Conservation (phyloP, 2,113 vertebrate genomes). For the Sebastes schlegelii region DNA sequence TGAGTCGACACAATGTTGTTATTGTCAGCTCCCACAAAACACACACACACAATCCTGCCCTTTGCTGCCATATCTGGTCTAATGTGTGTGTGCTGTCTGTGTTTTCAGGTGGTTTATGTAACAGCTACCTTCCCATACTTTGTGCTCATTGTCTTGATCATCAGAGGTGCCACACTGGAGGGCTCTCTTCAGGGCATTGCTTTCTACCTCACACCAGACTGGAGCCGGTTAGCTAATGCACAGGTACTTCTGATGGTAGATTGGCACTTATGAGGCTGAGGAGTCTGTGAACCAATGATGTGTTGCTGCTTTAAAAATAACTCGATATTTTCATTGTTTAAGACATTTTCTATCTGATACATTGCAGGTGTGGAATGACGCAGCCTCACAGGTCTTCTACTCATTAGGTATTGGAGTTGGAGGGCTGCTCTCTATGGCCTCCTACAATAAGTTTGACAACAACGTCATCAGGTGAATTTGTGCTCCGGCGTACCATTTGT, state of each 20-base stretch:
- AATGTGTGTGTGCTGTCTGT: conserved; percentile 21
- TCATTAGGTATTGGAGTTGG: conserved; percentile 88
- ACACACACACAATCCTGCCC: background rate
- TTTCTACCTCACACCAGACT: conserved; percentile 86
- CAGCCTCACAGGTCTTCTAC: conserved; percentile 89
- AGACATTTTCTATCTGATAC: conserved; percentile 5
- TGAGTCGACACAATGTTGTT: conserved; percentile 49
- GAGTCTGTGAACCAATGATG: background rate
- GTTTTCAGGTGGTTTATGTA: conserved; percentile 84
- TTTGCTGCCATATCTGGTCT: conserved; percentile 3
- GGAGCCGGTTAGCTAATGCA: conserved; percentile 82
- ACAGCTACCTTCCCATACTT: conserved; percentile 87
- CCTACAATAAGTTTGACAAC: conserved; percentile 89
- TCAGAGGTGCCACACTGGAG: conserved; percentile 81
- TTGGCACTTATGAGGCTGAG: background rate
- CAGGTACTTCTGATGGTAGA: conserved; percentile 76
- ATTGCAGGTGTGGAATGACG: conserved; percentile 88
- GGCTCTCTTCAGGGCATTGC: conserved; percentile 84
- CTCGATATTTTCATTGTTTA: background rate
- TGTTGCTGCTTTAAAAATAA: conserved; percentile 2
- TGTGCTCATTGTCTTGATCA: conserved; percentile 84
- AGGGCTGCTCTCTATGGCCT: conserved; percentile 88
- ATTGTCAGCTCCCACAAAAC: conserved; percentile 14
- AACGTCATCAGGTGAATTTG: conserved; percentile 86
- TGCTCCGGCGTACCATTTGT: background rate